Base-by-base conservation (phyloP, 1,140 invertebrate genomes). In the Ceratina japonica region DNA sequence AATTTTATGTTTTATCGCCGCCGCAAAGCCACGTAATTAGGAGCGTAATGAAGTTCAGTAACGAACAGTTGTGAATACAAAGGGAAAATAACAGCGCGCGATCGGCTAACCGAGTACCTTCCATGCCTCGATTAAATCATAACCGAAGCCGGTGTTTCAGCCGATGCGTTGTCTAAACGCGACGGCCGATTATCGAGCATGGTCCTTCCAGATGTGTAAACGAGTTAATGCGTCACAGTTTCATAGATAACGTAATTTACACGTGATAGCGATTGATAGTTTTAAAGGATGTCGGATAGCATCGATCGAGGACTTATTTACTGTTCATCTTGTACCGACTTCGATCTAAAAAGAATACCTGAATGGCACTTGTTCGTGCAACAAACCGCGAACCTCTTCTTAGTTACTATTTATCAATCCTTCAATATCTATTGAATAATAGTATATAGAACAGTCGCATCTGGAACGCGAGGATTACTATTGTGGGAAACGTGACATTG, bases 311-410 rank as follows among this genome's bases (percentile, higher is more conserved):
- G 56, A 61, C 22, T 52, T 22, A 77, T 54, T 77, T 52, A 22
- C 4, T 18, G 27, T 18, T 31, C 24, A 59, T 61, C 20, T 71
- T 49, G 22, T 3, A 76, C n/a, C 54, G 5, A 8, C 37, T 52
- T 31, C 81, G 44, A 80, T 78, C 75, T 82, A 62, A 63, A 27
- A 69, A 82, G 76, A 72, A 81, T 80, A 79, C 85, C 84, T 81
- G 81, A 82, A 62, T 65, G 75, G 79, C 79, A 86, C 24, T 51
- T 85, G 85, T 85, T 84, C 83, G 68, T 73, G 61, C 71, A 72
- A 64, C 49, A 1, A 2, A 31, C 27, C 27, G 1, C 27, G 27
- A 31, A 4, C 4, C 27, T 31, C 27, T 31, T 31, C 27, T 31
- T 31, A 31, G 27, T 31, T 31, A 31, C 27, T 31, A 31, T 31